A percentile compares a stretch with the other conserved stretches of the same genome.
phyloP scores from a whole-genome alignment of 2,888 invertebrate genomes.

The Aspidapion aeneum region DNA sequence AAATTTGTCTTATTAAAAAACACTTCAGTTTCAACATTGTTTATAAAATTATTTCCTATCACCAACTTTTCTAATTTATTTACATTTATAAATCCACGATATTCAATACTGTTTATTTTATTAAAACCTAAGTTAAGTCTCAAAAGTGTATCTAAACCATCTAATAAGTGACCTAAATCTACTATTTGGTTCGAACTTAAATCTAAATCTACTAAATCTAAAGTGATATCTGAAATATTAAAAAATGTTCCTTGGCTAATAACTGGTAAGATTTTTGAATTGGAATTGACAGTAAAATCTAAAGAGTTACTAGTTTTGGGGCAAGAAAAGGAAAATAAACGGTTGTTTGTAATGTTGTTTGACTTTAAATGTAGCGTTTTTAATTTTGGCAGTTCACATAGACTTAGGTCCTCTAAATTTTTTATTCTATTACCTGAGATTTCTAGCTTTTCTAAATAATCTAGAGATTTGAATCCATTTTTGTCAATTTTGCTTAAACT shows the following conservation, averaged over 20 bases:
- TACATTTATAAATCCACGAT: constrained; percentile 24
- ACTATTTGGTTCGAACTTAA: constrained; percentile 34
- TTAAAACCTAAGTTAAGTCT: constrained; percentile 30
- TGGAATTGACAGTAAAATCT: constrained; percentile 22
- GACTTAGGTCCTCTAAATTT: constrained; percentile 28
- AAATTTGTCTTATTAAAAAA: constrained; percentile 28
- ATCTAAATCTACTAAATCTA: constrained; percentile 30
- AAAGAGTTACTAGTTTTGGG: constrained; percentile 12
- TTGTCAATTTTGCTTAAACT: constrained; percentile 27
- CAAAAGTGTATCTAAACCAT: constrained; percentile 26
- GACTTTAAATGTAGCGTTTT: constrained; percentile 27
- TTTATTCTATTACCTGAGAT: constrained; percentile 31
- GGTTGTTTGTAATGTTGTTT: constrained; percentile 25
- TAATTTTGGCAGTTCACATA: constrained; percentile 33
- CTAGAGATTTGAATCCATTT: constrained; percentile 25
- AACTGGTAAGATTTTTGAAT: constrained; percentile 4
- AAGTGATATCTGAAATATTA: constrained; percentile 10
- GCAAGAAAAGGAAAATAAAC: constrained; percentile 24
- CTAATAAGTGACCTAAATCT: constrained; percentile 25
- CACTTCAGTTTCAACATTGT: constrained; percentile 22
- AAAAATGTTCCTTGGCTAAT: constrained; percentile 15
- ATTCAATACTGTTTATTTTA: constrained; percentile 24
- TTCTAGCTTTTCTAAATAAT: constrained; percentile 27
- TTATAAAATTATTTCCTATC: constrained; percentile 27
- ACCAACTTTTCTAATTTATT: constrained; percentile 26